Evolutionary conservation across 2,888 invertebrate genomes (phyloP).

Genomic region (Drosophila lutescens): DNA sequence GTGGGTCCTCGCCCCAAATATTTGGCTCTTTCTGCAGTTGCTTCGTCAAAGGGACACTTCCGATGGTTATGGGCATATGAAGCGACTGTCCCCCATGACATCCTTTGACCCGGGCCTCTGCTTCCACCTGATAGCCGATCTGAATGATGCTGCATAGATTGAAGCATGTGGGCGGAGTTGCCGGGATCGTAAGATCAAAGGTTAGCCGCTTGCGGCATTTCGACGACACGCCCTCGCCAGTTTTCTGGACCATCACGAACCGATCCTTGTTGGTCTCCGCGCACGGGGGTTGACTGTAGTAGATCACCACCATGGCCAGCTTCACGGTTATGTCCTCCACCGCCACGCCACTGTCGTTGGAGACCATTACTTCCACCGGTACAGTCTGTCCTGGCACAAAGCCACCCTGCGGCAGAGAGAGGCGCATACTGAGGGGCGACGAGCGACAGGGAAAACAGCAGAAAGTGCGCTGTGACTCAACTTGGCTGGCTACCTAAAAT

Average conservation of each 20-base stretch:
- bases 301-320: slow-evolving; percentile 73
- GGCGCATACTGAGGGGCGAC: slow-evolving; percentile 69
- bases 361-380: slow-evolving; percentile 84
- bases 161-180: slow-evolving; percentile 82
- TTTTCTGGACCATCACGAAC: slow-evolving; percentile 66
- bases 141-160: slow-evolving; percentile 79
- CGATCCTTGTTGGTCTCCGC: slow-evolving; percentile 62
- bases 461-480: slow-evolving; percentile 68
- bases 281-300: slow-evolving; percentile 62
- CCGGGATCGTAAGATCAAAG: slow-evolving; percentile 74
- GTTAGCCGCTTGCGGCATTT: slow-evolving; percentile 69
- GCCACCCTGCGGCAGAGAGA: slow-evolving; percentile 78
- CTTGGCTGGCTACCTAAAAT: slow-evolving; percentile 70
- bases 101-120: slow-evolving; percentile 73
- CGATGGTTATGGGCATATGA: slow-evolving; percentile 81
- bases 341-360: slow-evolving; percentile 86
- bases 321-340: slow-evolving; percentile 80
- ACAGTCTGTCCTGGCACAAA: slow-evolving; percentile 82
- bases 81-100: slow-evolving; percentile 69
- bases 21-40: slow-evolving; percentile 45
- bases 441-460: slow-evolving; percentile 79
- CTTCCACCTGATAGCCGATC: slow-evolving; percentile 78
- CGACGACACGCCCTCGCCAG: slow-evolving; percentile 61
- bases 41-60: slow-evolving; percentile 76
- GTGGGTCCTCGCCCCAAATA: slow-evolving; percentile 30